These are phyloP conservation scores for Chaetodon auriga DNA, from an alignment of 2,113 vertebrate species.

Conservation along the genomic window DNA sequence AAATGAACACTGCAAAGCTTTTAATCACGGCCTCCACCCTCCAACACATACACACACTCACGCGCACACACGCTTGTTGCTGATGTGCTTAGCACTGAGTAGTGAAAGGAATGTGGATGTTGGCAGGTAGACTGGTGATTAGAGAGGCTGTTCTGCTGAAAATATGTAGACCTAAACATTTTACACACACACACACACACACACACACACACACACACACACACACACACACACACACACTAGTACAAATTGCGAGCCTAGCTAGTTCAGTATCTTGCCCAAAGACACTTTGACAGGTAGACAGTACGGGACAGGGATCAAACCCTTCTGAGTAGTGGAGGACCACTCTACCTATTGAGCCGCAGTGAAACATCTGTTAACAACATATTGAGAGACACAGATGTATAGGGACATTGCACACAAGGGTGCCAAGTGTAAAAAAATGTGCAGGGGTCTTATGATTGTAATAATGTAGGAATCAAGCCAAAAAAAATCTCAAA, in stretches of 20 bases:
- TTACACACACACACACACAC: background rate
- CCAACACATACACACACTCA: conserved; percentile 26
- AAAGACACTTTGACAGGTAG: no score
- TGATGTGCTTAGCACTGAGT: conserved; percentile 44
- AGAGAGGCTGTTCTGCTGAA: conserved; percentile 29
- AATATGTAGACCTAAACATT: conserved; percentile 20
- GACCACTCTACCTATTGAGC: no score
- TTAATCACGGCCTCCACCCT: conserved; percentile 51
- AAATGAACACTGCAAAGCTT: conserved; percentile 53
- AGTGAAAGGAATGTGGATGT: conserved; percentile 44
- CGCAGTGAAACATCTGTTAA: background rate
- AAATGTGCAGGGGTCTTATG: background rate
- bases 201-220: no score
- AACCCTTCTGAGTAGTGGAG: no score
- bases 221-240: no score
- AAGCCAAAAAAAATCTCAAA: background rate
- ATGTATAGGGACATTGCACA: background rate
- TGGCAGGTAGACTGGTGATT: conserved; percentile 47
- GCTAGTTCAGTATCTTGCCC: background rate
- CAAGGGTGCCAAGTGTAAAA: background rate
- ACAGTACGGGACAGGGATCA: no score
- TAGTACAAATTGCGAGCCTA: conserved; percentile 21
- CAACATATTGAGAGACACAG: background rate
- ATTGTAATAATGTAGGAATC: background rate
- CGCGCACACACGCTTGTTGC: conserved; percentile 15